phyloP scores from a whole-genome alignment of 2,113 vertebrate genomes.

The Hyla sarda region DNA sequence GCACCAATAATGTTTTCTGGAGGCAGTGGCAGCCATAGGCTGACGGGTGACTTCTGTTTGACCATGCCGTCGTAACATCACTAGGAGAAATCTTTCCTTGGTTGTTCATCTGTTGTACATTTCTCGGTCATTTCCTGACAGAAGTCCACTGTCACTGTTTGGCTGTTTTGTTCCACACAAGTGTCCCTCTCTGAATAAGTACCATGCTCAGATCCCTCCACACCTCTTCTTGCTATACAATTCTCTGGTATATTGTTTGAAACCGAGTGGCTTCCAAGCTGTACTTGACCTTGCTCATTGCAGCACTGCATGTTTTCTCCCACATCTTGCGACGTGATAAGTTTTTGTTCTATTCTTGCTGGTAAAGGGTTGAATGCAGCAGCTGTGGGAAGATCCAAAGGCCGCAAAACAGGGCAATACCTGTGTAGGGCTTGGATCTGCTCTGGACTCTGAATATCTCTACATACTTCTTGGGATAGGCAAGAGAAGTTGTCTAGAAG shows the following conservation, averaged over 20 bases:
- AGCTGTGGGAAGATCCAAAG: constrained; percentile 78
- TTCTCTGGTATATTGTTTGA: constrained; percentile 75
- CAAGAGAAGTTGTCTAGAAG: constrained; percentile 98
- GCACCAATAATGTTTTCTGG: constrained; percentile 79
- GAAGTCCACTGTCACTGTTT: constrained; percentile 97
- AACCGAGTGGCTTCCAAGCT: constrained; percentile 74
- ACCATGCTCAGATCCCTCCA: constrained; percentile 77
- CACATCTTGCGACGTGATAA: constrained; percentile 76
- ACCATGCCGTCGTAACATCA: constrained; percentile 74
- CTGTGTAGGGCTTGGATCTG: constrained; percentile 95
- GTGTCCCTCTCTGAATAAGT: constrained; percentile 80
- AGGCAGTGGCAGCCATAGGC: constrained; percentile 83
- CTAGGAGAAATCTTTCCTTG: constrained; percentile 92
- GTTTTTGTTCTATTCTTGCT: constrained; percentile 80
- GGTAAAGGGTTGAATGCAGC: constrained; percentile 80
- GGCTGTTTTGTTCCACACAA: constrained; percentile 84
- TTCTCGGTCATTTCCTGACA: constrained; percentile 99
- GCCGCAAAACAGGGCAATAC: constrained; percentile 92
- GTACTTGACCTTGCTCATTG: constrained; percentile 73
- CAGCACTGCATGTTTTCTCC: constrained; percentile 81
- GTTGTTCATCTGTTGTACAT: constrained; percentile 98
- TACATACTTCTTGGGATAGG: constrained; percentile 96
- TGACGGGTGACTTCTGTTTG: constrained; percentile 77
- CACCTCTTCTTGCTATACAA: constrained; percentile 69
- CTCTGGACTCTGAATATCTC: constrained; percentile 95